Evolutionary conservation across 2,113 vertebrate species (phyloP).

Genomic region (Corythornis madagascariensis): DNA sequence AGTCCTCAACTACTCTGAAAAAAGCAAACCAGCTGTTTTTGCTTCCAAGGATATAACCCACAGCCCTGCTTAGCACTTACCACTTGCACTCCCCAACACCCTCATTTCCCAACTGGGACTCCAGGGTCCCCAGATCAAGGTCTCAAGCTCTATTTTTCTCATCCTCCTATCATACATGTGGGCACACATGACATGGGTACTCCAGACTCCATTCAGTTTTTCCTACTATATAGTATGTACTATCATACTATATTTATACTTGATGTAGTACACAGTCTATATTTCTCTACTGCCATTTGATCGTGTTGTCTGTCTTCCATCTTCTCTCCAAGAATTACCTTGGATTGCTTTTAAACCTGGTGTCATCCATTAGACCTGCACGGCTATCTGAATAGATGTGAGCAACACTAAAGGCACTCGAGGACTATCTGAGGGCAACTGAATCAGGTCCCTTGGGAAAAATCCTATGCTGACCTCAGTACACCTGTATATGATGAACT

Average conservation of each 20-base stretch:
- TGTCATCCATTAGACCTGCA: background rate
- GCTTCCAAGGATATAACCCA: background rate
- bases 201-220: background rate
- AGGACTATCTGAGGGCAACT: background rate
- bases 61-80: background rate
- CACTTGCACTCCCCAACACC: too few species aligned
- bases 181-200: background rate
- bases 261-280: background rate
- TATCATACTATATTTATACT: too few species aligned
- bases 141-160: background rate
- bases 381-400: background rate
- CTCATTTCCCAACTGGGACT: background rate
- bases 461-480: background rate
- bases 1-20: background rate
- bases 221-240: too few species aligned
- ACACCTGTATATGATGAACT: background rate
- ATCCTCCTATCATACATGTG: background rate
- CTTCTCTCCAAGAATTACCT: background rate
- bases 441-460: background rate
- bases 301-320: background rate
- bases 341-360: background rate
- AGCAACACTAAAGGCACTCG: fast-evolving
- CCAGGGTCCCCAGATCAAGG: background rate
- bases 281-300: background rate
- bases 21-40: background rate